phyloP scores from a whole-genome alignment of 2,888 invertebrate genomes.

The Ophion ellenae region DNA sequence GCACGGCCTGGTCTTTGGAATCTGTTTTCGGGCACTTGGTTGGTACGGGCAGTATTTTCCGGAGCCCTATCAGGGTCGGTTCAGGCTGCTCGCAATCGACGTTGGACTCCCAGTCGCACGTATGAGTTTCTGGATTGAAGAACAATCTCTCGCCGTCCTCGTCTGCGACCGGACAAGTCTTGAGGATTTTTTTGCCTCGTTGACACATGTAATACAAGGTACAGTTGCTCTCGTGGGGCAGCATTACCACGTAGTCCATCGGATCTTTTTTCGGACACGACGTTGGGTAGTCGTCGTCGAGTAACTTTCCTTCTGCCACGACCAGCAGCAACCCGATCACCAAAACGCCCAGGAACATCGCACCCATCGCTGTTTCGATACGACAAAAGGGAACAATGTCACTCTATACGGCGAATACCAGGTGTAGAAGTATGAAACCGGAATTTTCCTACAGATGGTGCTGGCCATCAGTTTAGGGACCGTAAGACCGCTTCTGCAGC shows the following conservation, averaged over 20 bases:
- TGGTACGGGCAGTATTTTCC: slow-evolving; percentile 9
- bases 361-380: slow-evolving; percentile 18
- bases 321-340: slow-evolving; percentile 9
- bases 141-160: slow-evolving; percentile 25
- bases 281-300: slow-evolving; percentile 33
- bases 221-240: slow-evolving; percentile 67
- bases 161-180: slow-evolving; percentile 52
- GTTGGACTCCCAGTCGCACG: slow-evolving; percentile 60
- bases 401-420: background rate
- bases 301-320: background rate
- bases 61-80: slow-evolving; percentile 57
- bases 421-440: too few species aligned
- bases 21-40: slow-evolving; percentile 68
- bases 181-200: slow-evolving; percentile 8
- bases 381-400: background rate
- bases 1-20: slow-evolving; percentile 52
- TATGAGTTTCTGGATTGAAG: background rate
- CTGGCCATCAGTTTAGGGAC: too few species aligned
- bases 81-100: slow-evolving; percentile 62
- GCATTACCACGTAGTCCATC: slow-evolving; percentile 12
- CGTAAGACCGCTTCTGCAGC: too few species aligned
- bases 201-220: slow-evolving; percentile 62
- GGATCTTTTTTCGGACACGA: slow-evolving; percentile 46
- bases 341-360: background rate
- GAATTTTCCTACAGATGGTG: too few species aligned